Evolutionary conservation across 2,113 vertebrate genomes (phyloP).

Genomic region (Mormyrus iriodes): DNA sequence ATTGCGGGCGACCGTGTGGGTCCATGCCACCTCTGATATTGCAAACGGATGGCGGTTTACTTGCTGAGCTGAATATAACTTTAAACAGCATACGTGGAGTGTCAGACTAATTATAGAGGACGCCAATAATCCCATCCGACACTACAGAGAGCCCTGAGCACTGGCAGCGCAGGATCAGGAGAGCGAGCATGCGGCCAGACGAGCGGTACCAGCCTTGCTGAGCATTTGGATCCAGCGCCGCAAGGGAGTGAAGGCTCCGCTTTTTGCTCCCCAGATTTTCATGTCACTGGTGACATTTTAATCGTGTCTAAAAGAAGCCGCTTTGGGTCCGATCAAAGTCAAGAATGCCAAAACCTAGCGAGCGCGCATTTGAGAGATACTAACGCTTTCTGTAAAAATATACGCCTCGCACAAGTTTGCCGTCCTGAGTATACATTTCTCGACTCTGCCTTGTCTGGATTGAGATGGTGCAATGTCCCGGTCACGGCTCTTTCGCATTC

Average conservation of each 20-base stretch:
- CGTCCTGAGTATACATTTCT: not conserved
- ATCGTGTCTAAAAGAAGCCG: not conserved
- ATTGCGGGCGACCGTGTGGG: not conserved
- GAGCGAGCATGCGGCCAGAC: constrained; percentile 2
- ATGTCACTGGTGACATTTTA: not conserved
- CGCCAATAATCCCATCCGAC: constrained; percentile 12
- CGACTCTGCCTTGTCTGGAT: constrained; percentile 9
- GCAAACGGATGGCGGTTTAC: not conserved
- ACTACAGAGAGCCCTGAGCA: constrained; percentile 4
- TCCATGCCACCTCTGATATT: not conserved
- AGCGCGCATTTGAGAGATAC: not conserved
- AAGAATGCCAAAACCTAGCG: not conserved
- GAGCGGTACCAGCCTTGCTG: not conserved
- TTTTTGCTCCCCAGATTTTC: not conserved
- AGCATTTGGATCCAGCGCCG: not conserved
- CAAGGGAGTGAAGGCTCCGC: not conserved
- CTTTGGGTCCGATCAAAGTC: not conserved
- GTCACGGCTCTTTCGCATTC: constrained; percentile 45
- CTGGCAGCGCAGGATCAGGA: not conserved
- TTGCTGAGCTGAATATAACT: constrained; percentile 13
- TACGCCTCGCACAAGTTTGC: not conserved
- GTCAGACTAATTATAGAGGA: constrained; percentile 22
- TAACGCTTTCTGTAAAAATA: not conserved
- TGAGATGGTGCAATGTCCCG: constrained; percentile 68
- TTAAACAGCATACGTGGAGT: not conserved